Percentiles rank a stretch among this genome's conserved stretches.
phyloP scores from a whole-genome alignment of 2,113 vertebrate species.

The Syngnathoides biaculeatus region DNA sequence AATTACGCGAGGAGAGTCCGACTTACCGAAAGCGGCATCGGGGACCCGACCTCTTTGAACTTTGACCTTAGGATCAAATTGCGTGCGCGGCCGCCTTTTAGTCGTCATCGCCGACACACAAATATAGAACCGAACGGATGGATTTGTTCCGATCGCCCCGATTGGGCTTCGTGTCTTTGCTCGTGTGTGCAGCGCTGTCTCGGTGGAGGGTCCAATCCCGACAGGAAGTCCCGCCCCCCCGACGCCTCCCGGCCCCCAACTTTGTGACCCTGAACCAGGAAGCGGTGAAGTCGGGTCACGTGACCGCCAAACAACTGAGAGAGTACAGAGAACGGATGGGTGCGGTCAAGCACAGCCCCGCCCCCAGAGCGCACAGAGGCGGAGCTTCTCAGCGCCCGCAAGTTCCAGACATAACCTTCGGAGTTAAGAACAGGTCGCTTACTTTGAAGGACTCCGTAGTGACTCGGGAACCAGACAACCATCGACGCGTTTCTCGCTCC shows the following conservation, averaged over 20 bases:
- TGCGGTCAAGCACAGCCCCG: conserved; percentile 33
- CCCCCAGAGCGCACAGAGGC: conserved; percentile 22
- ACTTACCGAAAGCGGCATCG: too few species aligned
- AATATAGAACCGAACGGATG: too few species aligned
- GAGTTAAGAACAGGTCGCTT: conserved; percentile 37
- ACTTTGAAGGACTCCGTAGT: neutral
- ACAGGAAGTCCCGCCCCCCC: neutral
- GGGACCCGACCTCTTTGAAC: too few species aligned
- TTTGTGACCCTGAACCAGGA: conserved; percentile 77
- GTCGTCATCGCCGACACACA: too few species aligned
- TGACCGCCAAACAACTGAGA: conserved; percentile 72
- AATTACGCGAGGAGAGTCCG: too few species aligned
- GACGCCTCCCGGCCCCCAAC: conserved; percentile 45
- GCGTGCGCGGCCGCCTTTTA: too few species aligned
- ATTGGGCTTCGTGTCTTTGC: too few species aligned
- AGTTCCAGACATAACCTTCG: conserved; percentile 60
- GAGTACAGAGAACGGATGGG: conserved; percentile 72
- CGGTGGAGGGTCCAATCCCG: conserved; percentile 69
- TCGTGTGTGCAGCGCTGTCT: conserved; percentile 71
- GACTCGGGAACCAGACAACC: too few species aligned
- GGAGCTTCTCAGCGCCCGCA: neutral
- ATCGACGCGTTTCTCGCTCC: too few species aligned
- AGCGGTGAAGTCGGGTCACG: conserved; percentile 74
- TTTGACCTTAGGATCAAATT: too few species aligned
- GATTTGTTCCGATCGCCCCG: neutral